Evolutionary conservation across 2,888 invertebrate species (phyloP).

Genomic region (Amblyjoppa fuscipennis): DNA sequence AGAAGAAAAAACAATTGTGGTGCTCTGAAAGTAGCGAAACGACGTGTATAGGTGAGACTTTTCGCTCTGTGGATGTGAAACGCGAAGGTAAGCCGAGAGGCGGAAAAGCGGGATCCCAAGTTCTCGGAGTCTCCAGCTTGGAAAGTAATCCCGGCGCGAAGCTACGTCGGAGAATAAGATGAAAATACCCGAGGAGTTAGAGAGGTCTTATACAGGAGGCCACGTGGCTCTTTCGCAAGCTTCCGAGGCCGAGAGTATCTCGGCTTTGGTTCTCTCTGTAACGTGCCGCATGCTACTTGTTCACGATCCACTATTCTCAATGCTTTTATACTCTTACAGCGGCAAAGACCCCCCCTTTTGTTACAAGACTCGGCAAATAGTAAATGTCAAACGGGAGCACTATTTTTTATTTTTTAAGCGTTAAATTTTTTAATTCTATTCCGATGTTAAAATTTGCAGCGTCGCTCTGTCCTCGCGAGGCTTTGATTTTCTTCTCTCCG

Average conservation of each 20-base stretch:
- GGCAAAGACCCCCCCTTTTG: conserved; percentile 59
- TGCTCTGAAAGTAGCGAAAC: not conserved
- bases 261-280: conserved; percentile 35
- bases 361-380: conserved; percentile 79
- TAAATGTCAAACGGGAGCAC: conserved; percentile 68
- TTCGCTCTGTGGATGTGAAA: conserved; percentile 39
- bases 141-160: conserved; percentile 82
- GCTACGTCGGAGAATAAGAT: conserved; percentile 83
- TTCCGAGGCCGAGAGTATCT: conserved; percentile 22
- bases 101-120: conserved; percentile 74
- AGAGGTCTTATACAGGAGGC: conserved; percentile 80
- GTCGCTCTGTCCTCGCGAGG: conserved; percentile 79
- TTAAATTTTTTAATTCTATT: not conserved
- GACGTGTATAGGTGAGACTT: not conserved
- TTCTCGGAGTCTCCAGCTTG: conserved; percentile 80
- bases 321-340: conserved; percentile 63
- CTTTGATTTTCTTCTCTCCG: conserved; percentile 84
- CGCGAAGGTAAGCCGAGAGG: conserved; percentile 69
- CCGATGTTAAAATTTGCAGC: conserved; percentile 38
- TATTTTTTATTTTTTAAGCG: not conserved
- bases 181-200: conserved; percentile 85
- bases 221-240: conserved; percentile 54
- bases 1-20: not conserved
- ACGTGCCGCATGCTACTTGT: not conserved
- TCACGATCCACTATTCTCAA: conserved; percentile 55